Base-by-base conservation (phyloP, 2,797 vertebrate genomes). In the Lepus townsendii region DNA sequence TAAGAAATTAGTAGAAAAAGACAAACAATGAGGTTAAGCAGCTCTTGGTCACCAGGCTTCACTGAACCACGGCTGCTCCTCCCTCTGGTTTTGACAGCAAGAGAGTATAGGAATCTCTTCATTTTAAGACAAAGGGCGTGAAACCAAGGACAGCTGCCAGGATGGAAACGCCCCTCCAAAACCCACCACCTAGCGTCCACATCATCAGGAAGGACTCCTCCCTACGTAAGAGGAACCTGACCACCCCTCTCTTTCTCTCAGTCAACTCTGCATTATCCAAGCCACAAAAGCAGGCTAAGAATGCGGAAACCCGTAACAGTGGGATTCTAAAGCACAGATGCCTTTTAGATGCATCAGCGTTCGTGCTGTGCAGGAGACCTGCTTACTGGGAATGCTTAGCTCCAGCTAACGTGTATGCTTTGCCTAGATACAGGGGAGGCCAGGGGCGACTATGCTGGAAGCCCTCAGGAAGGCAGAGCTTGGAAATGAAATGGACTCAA, bases 141-240 rank as follows among this genome's bases (percentile, higher is more conserved):
- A 88, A 92, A 87, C 83, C 62, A 0, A 7, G 93, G 95, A 88
- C 94, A 94, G 86, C 79, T 79, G 50, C 92, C 72, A 66, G 88
- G 88, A 72, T 79, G 75, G 65, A 32, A 76, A 94, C 10, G 0
- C 19, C 68, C 93, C 93, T 95, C 93, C 95, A 95, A 88, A 96
- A 57, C 19, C 92, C 71, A 93, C 76, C 79, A 57, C 35, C 75
- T 83, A 20, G 35, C 47, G 35, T 89, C 93, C 27, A 69, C 8
- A 76, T 38, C 79, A 69, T 72, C 38, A 19, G 24, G 7, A 54
- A 92, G 30, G 35, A 93, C 88, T 50, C 24, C 91, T 88, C 94
- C 90, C 85, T 60, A 86, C 75, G 22, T 22, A 79, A 94, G 57
- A 82, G 60, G 92, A 96, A 71, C 38, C 65, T 88, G 87, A 42